These are phyloP conservation scores for Myrmecophaga tridactyla DNA, from an alignment of 2,113 vertebrate species.

Conservation along the genomic window DNA sequence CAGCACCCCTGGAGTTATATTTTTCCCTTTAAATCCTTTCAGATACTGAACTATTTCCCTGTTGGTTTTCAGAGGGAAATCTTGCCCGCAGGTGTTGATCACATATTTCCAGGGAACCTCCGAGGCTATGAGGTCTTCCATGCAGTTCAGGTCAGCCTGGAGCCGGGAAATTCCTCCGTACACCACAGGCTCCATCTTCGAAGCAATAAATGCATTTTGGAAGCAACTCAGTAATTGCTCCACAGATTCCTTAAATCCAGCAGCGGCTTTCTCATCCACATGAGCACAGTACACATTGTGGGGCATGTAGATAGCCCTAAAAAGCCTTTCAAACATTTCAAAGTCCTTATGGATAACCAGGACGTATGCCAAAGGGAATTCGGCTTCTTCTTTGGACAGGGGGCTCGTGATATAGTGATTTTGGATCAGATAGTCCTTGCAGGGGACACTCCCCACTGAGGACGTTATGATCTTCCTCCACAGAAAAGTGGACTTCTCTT, in stretches of 20 bases:
- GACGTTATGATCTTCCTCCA: background rate
- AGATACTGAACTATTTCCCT: conserved; percentile 77
- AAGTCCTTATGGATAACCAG: conserved; percentile 82
- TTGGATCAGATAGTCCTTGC: conserved; percentile 48
- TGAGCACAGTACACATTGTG: conserved; percentile 84
- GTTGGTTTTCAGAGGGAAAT: conserved; percentile 83
- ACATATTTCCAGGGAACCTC: conserved; percentile 73
- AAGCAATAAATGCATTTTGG: conserved; percentile 78
- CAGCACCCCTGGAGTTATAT: conserved; percentile 80
- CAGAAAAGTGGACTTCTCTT: accelerated
- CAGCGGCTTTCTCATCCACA: conserved; percentile 76
- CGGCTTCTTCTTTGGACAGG: conserved; percentile 75
- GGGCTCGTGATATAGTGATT: conserved; percentile 75
- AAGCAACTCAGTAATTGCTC: conserved; percentile 73
- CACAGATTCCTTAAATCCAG: conserved; percentile 55
- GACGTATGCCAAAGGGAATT: conserved; percentile 79
- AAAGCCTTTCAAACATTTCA: conserved; percentile 76
- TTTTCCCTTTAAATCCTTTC: conserved; percentile 78
- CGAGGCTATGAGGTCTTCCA: conserved; percentile 73
- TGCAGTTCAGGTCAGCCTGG: conserved; percentile 81
- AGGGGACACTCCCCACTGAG: background rate
- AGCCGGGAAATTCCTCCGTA: conserved; percentile 82
- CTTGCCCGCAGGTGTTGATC: conserved; percentile 83
- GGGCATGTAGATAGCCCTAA: conserved; percentile 80
- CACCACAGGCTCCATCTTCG: conserved; percentile 73